These are phyloP conservation scores for Trialeurodes vaporariorum DNA, from an alignment of 1,140 invertebrate genomes.

Conservation along the genomic window DNA sequence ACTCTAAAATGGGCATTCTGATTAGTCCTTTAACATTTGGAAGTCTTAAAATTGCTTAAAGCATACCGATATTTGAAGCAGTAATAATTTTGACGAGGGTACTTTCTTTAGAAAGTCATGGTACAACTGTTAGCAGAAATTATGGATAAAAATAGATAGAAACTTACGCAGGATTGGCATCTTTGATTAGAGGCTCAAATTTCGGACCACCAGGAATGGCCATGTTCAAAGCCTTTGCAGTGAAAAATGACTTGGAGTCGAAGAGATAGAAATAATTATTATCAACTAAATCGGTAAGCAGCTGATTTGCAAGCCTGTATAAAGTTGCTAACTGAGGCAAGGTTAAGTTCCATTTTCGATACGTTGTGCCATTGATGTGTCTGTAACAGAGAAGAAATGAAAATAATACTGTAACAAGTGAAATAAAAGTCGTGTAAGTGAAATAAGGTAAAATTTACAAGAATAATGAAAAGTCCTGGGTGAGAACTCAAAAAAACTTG, in stretches of 20 bases:
- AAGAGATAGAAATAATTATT: constrained; percentile 99
- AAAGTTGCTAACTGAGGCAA: constrained; percentile 95
- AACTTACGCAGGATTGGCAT: constrained; percentile 74
- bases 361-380: constrained; percentile 94
- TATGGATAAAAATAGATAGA: no score
- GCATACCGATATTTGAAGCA: no score
- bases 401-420: constrained; percentile 9
- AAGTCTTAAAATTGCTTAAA: no score
- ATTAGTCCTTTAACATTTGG: no score
- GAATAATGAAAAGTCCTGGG: background rate
- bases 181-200: constrained; percentile 98
- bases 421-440: constrained; percentile 5
- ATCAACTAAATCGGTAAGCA: constrained; percentile 97
- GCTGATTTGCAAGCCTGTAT: constrained; percentile 92
- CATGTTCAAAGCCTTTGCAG: constrained; percentile 98
- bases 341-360: constrained; percentile 88
- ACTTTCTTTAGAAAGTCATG: no score
- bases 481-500: background rate
- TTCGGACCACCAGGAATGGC: constrained; percentile 99
- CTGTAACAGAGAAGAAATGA: constrained; percentile 36
- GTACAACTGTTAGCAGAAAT: no score
- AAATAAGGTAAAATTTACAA: constrained; percentile 15
- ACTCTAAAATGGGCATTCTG: no score
- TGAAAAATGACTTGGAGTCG: constrained; percentile 98
- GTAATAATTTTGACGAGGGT: no score